Evolutionary conservation across 2,888 invertebrate genomes (phyloP).

Genomic region (Pycnomerus fuliginosus): DNA sequence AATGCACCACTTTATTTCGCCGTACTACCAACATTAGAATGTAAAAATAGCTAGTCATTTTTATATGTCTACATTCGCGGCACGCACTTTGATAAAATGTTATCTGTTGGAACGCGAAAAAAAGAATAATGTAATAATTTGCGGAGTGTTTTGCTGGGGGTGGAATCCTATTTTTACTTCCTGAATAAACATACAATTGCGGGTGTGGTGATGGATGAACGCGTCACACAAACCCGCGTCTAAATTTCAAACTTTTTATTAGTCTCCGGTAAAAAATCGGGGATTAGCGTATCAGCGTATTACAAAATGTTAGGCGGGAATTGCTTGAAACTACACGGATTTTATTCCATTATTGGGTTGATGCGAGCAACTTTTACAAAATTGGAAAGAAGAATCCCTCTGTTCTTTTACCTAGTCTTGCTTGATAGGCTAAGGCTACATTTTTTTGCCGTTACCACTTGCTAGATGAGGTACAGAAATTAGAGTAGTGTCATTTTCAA

Average conservation of each 20-base stretch:
- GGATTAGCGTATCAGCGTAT: no score
- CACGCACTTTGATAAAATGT: slow-evolving; percentile 33
- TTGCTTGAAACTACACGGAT: no score
- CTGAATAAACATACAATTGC: slow-evolving; percentile 20
- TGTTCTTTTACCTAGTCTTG: no score
- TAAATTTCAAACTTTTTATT: slow-evolving; percentile 17
- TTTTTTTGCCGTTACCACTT: no score
- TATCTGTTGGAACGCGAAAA: slow-evolving; percentile 27
- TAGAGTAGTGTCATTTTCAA: no score
- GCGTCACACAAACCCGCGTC: slow-evolving; percentile 4
- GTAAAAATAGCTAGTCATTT: slow-evolving; percentile 36
- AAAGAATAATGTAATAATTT: slow-evolving; percentile 33
- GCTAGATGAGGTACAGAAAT: no score
- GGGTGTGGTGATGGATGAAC: slow-evolving; percentile 14
- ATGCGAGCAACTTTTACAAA: no score
- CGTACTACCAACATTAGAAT: slow-evolving; percentile 29
- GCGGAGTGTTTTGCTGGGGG: slow-evolving; percentile 28
- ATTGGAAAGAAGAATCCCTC: no score
- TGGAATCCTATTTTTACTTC: slow-evolving; percentile 24
- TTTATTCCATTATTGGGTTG: no score
- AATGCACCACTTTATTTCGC: slow-evolving; percentile 35
- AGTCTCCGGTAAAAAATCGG: no score
- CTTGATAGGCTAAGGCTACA: no score
- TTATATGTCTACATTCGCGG: slow-evolving; percentile 32
- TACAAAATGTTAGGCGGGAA: no score